These are phyloP conservation scores for Pristis pectinata DNA, from an alignment of 2,797 vertebrate species.

Conservation along the genomic window DNA sequence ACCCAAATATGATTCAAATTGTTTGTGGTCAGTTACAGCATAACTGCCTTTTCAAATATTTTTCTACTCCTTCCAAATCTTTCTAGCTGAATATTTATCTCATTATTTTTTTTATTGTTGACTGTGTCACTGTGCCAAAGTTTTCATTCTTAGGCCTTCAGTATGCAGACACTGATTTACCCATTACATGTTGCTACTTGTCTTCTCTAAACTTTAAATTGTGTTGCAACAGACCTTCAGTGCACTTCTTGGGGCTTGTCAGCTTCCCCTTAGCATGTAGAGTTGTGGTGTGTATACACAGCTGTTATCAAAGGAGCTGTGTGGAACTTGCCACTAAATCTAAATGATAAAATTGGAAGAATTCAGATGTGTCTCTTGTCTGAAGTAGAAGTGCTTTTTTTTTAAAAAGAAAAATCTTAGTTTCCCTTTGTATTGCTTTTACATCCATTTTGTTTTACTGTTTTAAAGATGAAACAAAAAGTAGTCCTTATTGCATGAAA, in stretches of 20 bases:
- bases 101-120: background rate
- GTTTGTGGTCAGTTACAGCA: background rate
- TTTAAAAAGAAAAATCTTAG: background rate
- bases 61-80: background rate
- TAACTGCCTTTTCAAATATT: background rate
- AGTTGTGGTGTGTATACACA: background rate
- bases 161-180: background rate
- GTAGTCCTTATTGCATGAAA: background rate
- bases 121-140: background rate
- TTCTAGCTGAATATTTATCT: background rate
- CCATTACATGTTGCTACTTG: background rate
- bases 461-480: background rate
- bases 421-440: background rate
- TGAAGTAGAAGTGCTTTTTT: background rate
- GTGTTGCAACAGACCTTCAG: background rate
- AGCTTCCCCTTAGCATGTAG: background rate
- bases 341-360: background rate
- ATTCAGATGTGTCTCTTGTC: background rate
- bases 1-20: background rate
- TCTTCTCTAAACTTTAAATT: background rate
- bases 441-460: background rate
- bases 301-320: background rate
- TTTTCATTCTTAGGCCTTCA: background rate
- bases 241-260: background rate
- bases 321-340: background rate